A percentile compares a stretch with the other conserved stretches of the same genome.
Evolutionary conservation across 2,113 vertebrate species (phyloP).

Genomic region (Cyanoderma ruficeps): DNA sequence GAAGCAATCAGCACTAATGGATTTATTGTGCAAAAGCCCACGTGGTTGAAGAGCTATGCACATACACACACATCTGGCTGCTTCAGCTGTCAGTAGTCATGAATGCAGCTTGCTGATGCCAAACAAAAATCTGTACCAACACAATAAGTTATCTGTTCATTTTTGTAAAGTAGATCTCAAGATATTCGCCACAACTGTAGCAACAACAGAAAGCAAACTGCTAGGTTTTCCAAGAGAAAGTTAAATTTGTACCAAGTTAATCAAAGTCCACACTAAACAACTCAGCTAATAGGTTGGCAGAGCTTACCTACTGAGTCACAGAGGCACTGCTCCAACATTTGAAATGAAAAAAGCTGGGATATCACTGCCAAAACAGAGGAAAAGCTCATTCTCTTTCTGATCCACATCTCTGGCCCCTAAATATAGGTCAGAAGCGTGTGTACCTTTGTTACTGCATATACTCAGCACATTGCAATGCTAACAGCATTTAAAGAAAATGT

Average conservation of each 20-base stretch:
- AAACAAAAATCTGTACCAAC: not conserved
- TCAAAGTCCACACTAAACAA: not conserved
- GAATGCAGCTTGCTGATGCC: not conserved
- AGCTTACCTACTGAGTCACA: not conserved
- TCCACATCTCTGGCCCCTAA: accelerated
- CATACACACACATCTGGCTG: slow-evolving; percentile 34
- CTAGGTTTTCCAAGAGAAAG: not conserved
- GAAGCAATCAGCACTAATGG: slow-evolving; percentile 32
- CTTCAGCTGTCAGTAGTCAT: slow-evolving; percentile 2
- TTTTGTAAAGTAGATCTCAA: not conserved
- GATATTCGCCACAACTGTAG: not conserved
- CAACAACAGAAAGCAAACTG: not conserved
- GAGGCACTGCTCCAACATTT: not conserved
- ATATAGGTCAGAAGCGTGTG: accelerated
- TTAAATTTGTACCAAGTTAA: not conserved
- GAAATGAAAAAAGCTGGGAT: not conserved
- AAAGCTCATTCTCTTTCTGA: not conserved
- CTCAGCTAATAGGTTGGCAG: not conserved
- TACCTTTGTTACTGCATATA: not conserved
- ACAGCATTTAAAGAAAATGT: not conserved
- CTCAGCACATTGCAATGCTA: not conserved
- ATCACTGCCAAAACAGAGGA: not conserved
- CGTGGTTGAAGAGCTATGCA: not conserved
- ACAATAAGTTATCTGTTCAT: not conserved
- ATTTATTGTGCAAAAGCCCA: slow-evolving; percentile 25